Evolutionary conservation across 2,888 invertebrate species (phyloP).

Genomic region (Hemistola chrysoprasaria): DNA sequence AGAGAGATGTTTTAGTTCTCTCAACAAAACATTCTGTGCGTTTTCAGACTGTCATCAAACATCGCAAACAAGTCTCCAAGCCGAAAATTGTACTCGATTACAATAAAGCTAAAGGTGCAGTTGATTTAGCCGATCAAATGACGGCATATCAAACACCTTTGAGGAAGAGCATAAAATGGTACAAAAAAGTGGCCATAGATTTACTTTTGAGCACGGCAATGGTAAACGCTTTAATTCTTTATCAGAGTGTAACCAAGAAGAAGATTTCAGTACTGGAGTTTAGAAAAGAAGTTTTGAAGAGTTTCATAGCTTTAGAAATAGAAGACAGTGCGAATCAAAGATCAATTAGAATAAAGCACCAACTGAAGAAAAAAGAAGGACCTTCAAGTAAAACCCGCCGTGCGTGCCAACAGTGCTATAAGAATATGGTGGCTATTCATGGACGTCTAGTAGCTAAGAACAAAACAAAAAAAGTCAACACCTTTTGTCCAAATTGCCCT

Average conservation of each 20-base stretch:
- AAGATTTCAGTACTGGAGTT: background rate
- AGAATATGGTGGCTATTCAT: background rate
- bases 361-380: background rate
- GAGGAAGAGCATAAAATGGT: conserved; percentile 34
- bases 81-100: background rate
- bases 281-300: background rate
- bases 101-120: conserved; percentile 29
- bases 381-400: background rate
- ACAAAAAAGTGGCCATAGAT: conserved; percentile 30
- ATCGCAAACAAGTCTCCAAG: conserved; percentile 5
- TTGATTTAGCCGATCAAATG: conserved; percentile 33
- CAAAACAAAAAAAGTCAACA: conserved; percentile 10
- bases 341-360: background rate
- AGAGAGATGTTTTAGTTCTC: no score
- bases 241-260: background rate
- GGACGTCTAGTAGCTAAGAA: conserved; percentile 7
- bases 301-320: background rate
- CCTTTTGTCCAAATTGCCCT: conserved; percentile 3
- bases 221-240: background rate
- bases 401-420: background rate
- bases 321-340: background rate
- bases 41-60: conserved; percentile 1
- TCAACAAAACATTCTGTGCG: conserved; percentile 2
- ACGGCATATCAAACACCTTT: conserved; percentile 25
- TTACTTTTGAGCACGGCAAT: conserved; percentile 27